A percentile compares a stretch with the other conserved stretches of the same genome.
phyloP scores from a whole-genome alignment of 2,888 invertebrate genomes.

The Electrophaes corylata region DNA sequence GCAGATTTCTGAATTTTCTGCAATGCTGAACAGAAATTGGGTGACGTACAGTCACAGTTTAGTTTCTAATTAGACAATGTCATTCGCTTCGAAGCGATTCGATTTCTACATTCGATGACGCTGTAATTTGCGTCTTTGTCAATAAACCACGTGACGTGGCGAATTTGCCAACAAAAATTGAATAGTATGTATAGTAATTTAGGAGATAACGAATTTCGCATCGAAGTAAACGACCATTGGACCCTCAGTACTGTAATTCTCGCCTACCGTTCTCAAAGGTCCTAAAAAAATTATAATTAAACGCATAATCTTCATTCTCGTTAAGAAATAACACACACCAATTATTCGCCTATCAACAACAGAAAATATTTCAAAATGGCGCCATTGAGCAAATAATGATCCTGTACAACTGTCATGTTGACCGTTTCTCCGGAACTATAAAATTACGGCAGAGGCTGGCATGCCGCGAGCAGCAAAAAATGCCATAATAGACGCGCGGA shows the following conservation, averaged over 20 bases:
- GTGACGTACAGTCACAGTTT: not conserved
- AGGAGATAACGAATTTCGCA: too few relatives aligned
- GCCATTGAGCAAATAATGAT: conserved; percentile 64
- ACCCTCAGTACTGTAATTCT: too few relatives aligned
- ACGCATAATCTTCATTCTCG: not conserved
- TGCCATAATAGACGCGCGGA: conserved; percentile 48
- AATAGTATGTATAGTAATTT: too few relatives aligned
- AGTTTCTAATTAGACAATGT: too few relatives aligned
- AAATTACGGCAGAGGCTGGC: conserved; percentile 60
- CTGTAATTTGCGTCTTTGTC: too few relatives aligned
- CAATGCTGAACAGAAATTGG: not conserved
- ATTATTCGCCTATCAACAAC: conserved; percentile 10
- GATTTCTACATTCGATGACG: too few relatives aligned
- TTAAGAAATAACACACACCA: conserved; percentile 8
- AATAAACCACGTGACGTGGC: too few relatives aligned
- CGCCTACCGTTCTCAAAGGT: not conserved
- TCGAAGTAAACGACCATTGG: too few relatives aligned
- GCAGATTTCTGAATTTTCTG: not conserved
- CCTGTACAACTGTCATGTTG: conserved; percentile 50
- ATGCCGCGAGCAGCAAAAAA: conserved; percentile 61
- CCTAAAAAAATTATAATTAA: not conserved
- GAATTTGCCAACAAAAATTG: too few relatives aligned
- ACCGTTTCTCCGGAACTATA: conserved; percentile 75
- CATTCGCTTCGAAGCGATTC: too few relatives aligned
- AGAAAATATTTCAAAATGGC: conserved; percentile 62